Evolutionary conservation across 2,797 vertebrate genomes (phyloP).

Genomic region (Pangasius mekongensis): DNA sequence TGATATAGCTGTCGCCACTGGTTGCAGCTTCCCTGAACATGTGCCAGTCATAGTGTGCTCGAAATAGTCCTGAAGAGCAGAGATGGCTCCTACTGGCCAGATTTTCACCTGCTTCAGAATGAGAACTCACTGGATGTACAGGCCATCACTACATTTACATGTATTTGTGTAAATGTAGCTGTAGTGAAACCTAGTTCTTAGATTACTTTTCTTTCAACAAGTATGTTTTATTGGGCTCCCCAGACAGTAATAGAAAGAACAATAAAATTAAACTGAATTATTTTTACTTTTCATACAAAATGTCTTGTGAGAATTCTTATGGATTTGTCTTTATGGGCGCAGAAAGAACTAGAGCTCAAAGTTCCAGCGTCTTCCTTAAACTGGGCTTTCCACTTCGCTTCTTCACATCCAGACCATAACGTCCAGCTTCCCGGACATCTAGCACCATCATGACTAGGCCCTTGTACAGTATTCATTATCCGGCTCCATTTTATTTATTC

Average conservation of each 20-base stretch:
- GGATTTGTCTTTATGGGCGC: not conserved
- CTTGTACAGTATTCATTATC: conserved; percentile 16
- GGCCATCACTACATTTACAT: no score
- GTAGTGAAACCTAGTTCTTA: not conserved
- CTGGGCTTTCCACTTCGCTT: not conserved
- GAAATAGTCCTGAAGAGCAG: no score
- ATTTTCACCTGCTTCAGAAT: no score
- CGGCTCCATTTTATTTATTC: not conserved
- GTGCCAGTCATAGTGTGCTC: no score
- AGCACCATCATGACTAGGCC: conserved; percentile 8
- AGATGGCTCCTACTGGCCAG: no score
- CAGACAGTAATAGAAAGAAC: not conserved
- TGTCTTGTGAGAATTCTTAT: not conserved
- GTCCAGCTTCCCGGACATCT: not conserved
- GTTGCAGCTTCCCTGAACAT: no score
- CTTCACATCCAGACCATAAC: not conserved
- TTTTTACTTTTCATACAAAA: not conserved
- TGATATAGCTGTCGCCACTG: no score
- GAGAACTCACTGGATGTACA: no score
- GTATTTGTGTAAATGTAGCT: no score
- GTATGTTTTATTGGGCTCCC: not conserved
- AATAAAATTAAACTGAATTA: not conserved
- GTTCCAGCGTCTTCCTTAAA: not conserved
- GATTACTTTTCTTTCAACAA: not conserved
- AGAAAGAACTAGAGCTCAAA: not conserved